A percentile compares a stretch with the other conserved stretches of the same genome.
phyloP scores from a whole-genome alignment of 2,797 vertebrate genomes.

The Periparus ater region DNA sequence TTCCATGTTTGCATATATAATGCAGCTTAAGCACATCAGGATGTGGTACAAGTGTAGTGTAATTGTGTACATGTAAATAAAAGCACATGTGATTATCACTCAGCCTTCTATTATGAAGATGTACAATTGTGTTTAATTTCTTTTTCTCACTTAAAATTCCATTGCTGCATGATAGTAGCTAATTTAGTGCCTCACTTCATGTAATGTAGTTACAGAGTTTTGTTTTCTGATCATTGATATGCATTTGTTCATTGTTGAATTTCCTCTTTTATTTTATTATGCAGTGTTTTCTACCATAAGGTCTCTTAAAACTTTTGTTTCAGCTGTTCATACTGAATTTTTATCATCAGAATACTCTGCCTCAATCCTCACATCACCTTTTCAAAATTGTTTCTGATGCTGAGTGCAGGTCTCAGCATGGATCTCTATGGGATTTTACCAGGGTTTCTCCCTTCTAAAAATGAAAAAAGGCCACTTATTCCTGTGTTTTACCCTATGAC shows the following conservation, averaged over 20 bases:
- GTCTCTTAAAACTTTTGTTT: background rate
- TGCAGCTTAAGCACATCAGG: background rate
- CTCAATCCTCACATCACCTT: background rate
- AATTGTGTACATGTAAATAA: background rate
- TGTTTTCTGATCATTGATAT: background rate
- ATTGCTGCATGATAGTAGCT: background rate
- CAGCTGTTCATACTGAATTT: background rate
- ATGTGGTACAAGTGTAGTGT: background rate
- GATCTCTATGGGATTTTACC: background rate
- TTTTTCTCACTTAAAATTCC: background rate
- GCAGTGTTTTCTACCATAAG: background rate
- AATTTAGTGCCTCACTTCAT: background rate
- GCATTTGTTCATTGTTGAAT: background rate
- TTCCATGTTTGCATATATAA: background rate
- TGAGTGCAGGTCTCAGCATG: background rate
- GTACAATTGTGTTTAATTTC: background rate
- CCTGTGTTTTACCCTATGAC: background rate
- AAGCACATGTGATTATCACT: background rate
- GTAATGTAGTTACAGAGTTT: background rate
- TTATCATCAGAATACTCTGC: background rate
- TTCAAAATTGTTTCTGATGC: background rate
- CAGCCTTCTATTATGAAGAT: background rate
- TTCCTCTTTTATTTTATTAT: background rate
- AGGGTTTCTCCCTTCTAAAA: background rate
- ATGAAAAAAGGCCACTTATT: background rate